Evolutionary conservation across 2,113 vertebrate species (phyloP), one percentile per base, ranked within the genome.

Genomic region (Limnothrissa miodon): DNA sequence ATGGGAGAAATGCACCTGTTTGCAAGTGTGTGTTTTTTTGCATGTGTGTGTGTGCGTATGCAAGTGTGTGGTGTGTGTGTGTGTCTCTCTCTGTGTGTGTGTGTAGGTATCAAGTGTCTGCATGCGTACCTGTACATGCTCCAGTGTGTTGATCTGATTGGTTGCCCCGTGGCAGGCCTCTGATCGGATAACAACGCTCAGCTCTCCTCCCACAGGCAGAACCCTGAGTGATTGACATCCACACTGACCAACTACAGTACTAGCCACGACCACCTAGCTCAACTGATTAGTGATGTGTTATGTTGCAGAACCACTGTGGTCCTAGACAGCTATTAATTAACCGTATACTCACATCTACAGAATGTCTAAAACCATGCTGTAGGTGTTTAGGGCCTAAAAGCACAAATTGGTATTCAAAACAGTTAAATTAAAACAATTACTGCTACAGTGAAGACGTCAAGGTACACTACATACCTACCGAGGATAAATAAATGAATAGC

Each of bases 81-180:
- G 51, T 56, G 53, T 4, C n/a, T n/a, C n/a, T n/a, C n/a, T n/a
- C n/a, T n/a, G n/a, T 9, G 56, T 82, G 51, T 56, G 59, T 33
- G 51, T 39, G 80, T 48, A 42, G 51, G 48, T 39, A 39, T 46
- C 45, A 45, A 19, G 48, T 17, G 48, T 17, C 1, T 17, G 17
- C 10, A 10, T 33, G 62, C 13, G 62, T 74, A 93, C 92, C 91
- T 91, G 90, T 51, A 92, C 93, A 81, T 91, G 90, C 86, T 93
- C 93, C 86, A 90, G 89, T 84, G 53, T 88, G 87, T 92, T 94
- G 91, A 95, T 88, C 88, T 91, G 88, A 89, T 89, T 89, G 79
- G 88, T 87, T 81, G 66, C 87, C 89, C 91, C 90, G 70, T n/a
- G 46, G 81, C 91, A 93, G 80, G 83, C 90, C 0, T 92, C 89